These are phyloP conservation scores for Acrobasis repandana DNA, from an alignment of 2,888 invertebrate species.

Conservation along the genomic window DNA sequence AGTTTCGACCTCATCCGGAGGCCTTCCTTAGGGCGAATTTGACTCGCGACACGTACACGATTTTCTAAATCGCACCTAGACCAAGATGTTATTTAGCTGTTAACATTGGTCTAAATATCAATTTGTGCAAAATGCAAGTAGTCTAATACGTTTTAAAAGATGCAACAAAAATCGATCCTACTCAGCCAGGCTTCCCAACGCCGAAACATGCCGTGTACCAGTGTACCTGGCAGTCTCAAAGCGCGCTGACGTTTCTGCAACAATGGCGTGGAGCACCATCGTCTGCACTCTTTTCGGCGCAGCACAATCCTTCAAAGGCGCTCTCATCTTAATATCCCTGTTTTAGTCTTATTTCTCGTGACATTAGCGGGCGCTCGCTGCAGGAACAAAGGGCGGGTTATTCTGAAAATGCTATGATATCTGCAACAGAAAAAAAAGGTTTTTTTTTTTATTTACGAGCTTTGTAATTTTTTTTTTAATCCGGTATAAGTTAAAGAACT, in stretches of 20 bases:
- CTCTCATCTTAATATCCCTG: slow-evolving; percentile 78
- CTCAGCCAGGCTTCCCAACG: background rate
- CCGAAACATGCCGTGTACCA: slow-evolving; percentile 16
- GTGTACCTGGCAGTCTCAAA: slow-evolving; percentile 31
- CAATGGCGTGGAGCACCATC: slow-evolving; percentile 55
- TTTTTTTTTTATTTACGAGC: too few relatives aligned
- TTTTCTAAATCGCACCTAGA: too few relatives aligned
- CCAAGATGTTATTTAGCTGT: too few relatives aligned
- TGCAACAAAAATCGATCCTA: background rate
- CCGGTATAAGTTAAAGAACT: too few relatives aligned
- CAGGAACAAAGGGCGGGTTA: slow-evolving; percentile 46
- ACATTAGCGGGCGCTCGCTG: slow-evolving; percentile 62
- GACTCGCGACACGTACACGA: too few relatives aligned
- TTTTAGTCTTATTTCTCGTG: slow-evolving; percentile 78
- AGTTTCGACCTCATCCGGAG: too few relatives aligned
- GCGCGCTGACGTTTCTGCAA: slow-evolving; percentile 29
- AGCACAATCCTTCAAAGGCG: slow-evolving; percentile 67
- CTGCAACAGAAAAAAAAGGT: too few relatives aligned
- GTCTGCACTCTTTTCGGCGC: slow-evolving; percentile 67
- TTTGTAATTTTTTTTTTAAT: too few relatives aligned
- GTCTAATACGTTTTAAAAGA: background rate
- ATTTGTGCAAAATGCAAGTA: too few relatives aligned
- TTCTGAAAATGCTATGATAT: slow-evolving; percentile 32
- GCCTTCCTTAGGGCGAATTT: too few relatives aligned
- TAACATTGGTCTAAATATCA: too few relatives aligned